Conservation (phyloP, 2,888 invertebrate genomes). For the Lepetodrilus schrolli region DNA sequence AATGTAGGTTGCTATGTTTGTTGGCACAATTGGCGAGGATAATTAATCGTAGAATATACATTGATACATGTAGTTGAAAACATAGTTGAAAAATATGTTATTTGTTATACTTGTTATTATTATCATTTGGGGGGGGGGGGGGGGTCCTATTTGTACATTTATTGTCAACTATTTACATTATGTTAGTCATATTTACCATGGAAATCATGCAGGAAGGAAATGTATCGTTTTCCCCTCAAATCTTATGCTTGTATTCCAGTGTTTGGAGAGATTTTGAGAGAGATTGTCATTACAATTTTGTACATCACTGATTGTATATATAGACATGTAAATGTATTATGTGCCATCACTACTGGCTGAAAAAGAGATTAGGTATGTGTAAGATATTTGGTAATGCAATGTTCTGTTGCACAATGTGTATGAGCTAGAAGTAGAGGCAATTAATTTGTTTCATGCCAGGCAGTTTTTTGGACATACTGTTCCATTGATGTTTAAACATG, state of each 20-base stretch:
- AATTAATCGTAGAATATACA: background rate
- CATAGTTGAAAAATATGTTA: background rate
- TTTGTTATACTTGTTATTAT: too few species aligned
- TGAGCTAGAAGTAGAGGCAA: background rate
- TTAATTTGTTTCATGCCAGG: too few species aligned
- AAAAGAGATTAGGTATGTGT: conserved; percentile 1
- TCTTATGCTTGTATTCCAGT: too few species aligned
- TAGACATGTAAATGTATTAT: conserved; percentile 8
- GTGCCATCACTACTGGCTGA: background rate
- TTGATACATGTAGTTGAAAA: background rate
- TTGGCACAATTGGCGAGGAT: too few species aligned
- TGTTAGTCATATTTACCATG: background rate
- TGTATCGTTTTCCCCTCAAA: too few species aligned
- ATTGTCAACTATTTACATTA: background rate
- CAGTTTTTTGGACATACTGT: too few species aligned
- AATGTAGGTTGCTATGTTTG: too few species aligned
- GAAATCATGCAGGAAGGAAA: background rate
- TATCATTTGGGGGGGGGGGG: too few species aligned
- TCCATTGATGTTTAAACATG: too few species aligned
- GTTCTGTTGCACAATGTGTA: background rate
- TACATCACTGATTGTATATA: background rate
- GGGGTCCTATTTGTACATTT: conserved; percentile 20
- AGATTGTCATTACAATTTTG: background rate
- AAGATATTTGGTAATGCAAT: background rate
- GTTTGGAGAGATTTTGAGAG: background rate